These are phyloP conservation scores for Paradoxurus hermaphroditus DNA, from an alignment of 2,113 vertebrate species.

Conservation along the genomic window DNA sequence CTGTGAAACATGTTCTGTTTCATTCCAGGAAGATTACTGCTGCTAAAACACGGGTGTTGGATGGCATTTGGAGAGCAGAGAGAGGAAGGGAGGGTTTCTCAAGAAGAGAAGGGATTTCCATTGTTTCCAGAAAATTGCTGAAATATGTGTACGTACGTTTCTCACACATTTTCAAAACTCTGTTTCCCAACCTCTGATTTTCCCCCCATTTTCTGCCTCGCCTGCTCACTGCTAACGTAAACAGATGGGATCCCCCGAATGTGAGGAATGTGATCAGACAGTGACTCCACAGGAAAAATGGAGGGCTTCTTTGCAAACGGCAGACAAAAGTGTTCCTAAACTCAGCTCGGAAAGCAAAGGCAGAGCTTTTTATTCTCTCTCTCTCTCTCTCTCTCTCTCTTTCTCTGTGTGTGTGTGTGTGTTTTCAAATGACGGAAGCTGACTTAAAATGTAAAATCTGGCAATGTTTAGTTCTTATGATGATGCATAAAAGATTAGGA, in stretches of 20 bases:
- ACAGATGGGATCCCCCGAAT: conserved; percentile 30
- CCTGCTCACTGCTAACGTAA: neutral
- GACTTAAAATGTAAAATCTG: conserved; percentile 32
- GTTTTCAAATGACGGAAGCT: neutral
- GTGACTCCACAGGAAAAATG: neutral
- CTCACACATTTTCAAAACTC: neutral
- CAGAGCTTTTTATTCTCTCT: neutral
- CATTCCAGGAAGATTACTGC: neutral
- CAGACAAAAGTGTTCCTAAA: neutral
- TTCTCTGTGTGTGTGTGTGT: no score
- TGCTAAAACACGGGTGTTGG: neutral
- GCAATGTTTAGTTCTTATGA: neutral
- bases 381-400: no score
- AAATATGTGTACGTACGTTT: neutral
- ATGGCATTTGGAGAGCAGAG: neutral
- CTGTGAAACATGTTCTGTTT: neutral
- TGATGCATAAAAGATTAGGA: neutral
- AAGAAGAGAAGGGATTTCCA: conserved; percentile 25
- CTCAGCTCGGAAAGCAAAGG: neutral
- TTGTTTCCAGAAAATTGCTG: conserved; percentile 42
- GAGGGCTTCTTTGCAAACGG: neutral
- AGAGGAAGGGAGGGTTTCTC: neutral
- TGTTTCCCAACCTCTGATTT: neutral
- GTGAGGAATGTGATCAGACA: neutral
- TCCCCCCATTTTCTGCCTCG: neutral